Evolutionary conservation across 1,140 invertebrate genomes (phyloP).

Genomic region (Hesperophylax magnus): DNA sequence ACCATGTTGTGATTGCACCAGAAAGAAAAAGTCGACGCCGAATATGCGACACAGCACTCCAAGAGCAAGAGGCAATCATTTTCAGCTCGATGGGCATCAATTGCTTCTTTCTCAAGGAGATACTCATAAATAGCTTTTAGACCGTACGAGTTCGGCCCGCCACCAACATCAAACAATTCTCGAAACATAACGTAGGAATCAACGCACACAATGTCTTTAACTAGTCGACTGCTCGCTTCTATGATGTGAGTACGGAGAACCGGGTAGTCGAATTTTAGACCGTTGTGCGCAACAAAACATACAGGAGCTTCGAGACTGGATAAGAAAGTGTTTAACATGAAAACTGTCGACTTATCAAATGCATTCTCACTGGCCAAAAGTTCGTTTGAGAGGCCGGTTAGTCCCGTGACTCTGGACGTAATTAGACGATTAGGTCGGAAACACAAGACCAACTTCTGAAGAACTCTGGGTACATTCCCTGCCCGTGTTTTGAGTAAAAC

Average conservation of each 20-base stretch:
- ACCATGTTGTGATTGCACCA: too few species aligned
- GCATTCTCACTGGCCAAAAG: conserved; percentile 71
- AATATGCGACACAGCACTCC: conserved; percentile 67
- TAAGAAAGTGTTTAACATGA: conserved; percentile 76
- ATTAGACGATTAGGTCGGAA: conserved; percentile 74
- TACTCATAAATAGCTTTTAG: conserved; percentile 66
- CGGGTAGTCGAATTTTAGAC: conserved; percentile 83
- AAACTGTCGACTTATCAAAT: conserved; percentile 72
- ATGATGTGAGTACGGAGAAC: conserved; percentile 76
- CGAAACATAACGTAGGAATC: conserved; percentile 71
- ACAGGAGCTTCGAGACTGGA: conserved; percentile 74
- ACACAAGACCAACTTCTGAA: conserved; percentile 76
- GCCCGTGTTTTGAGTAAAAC: conserved; percentile 63
- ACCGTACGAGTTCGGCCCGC: too few species aligned
- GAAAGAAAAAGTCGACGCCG: neutral
- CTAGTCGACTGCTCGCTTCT: conserved; percentile 64
- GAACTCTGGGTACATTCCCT: conserved; percentile 68
- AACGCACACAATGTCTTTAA: conserved; percentile 69
- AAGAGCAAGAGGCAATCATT: conserved; percentile 74
- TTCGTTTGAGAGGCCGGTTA: conserved; percentile 78
- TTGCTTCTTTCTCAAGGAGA: conserved; percentile 64
- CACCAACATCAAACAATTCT: neutral
- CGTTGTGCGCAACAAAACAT: conserved; percentile 87
- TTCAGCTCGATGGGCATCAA: conserved; percentile 73
- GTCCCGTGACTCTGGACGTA: conserved; percentile 69